Evolutionary conservation across 23 tunicate species (phyloP), one percentile per base, ranked within the genome.

Genomic region (Halocynthia aurantium): DNA sequence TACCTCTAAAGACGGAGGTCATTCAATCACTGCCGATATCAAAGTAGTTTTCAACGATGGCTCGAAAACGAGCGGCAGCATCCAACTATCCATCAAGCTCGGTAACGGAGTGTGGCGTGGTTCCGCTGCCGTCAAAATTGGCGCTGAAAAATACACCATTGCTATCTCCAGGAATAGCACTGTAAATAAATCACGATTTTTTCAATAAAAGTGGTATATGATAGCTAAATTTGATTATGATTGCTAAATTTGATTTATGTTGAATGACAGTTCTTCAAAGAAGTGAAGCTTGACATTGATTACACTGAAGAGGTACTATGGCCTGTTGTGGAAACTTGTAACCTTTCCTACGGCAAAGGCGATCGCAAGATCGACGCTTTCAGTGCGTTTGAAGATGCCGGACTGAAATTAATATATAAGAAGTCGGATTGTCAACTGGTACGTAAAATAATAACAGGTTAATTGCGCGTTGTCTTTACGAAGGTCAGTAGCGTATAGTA

Each of bases 371-470:
- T 85, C 71, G 84, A 80, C 57, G 22, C 84, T 22, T 74, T 80
- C 57, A 56, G 73, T 10, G 90, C 77, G n/a, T 85, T 85, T 80
- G 81, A 85, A 67, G 84, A 85, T 66, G 90, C 90, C 22, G 90
- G 90, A 7, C 62, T 85, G 52, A 80, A 85, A 66, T 56, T 85
- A 22, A 67, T 52, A 15, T 85, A 80, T 50, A 64, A 73, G 9
- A 70, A 66, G 7, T 31, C 68, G 5, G 61, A 85, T 31, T 60
- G 81, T 12, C 70, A 85, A 53, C 62, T 80, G 90, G 90, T 85
- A 72, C 17, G 4, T 31, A 31, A 31, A 31, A 31, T 31, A 31
- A 31, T 31, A 31, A 31, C 44, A 31, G 44, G 44, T 31, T 31
- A 0, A 31, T 31, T 31, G 44, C 44, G 44, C 44, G 2, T 1